These are phyloP conservation scores for Pycnomerus fuliginosus DNA, from an alignment of 2,888 invertebrate species.

Conservation along the genomic window DNA sequence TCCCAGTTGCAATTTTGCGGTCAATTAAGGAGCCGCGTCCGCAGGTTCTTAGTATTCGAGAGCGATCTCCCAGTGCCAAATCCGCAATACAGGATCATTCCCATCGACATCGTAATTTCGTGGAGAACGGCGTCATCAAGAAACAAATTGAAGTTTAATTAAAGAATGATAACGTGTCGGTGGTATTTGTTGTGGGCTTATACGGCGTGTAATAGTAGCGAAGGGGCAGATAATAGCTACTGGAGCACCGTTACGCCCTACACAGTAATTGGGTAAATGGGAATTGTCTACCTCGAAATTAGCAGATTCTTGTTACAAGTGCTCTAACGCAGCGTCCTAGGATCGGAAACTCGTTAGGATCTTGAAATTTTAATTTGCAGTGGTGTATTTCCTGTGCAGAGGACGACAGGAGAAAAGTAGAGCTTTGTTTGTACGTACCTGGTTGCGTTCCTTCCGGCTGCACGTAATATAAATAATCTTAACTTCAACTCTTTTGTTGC, in stretches of 20 bases:
- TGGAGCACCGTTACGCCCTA: conserved; percentile 42
- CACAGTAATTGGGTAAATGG: conserved; percentile 47
- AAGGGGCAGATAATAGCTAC: conserved; percentile 48
- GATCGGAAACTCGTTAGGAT: too few species aligned
- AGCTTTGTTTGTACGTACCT: conserved; percentile 25
- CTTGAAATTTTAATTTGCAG: too few species aligned
- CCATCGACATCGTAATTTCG: too few species aligned
- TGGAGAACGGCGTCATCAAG: too few species aligned
- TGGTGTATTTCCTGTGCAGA: too few species aligned
- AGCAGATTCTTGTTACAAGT: conserved; percentile 38
- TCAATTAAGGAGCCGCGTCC: too few species aligned
- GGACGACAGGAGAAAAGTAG: conserved; percentile 6
- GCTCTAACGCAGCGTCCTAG: too few species aligned
- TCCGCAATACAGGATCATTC: too few species aligned
- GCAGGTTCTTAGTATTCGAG: too few species aligned
- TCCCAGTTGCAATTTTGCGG: too few species aligned
- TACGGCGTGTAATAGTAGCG: conserved; percentile 45
- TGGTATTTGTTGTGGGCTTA: conserved; percentile 33
- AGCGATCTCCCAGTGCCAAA: too few species aligned
- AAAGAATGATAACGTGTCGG: conserved; percentile 28
- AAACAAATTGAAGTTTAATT: conserved; percentile 27
- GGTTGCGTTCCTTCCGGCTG: conserved; percentile 39
- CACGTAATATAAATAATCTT: conserved; percentile 41
- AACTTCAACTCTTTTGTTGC: conserved; percentile 36
- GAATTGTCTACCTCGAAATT: conserved; percentile 43